phyloP scores from a whole-genome alignment of 2,888 invertebrate species.

The Eupithecia exiguata region DNA sequence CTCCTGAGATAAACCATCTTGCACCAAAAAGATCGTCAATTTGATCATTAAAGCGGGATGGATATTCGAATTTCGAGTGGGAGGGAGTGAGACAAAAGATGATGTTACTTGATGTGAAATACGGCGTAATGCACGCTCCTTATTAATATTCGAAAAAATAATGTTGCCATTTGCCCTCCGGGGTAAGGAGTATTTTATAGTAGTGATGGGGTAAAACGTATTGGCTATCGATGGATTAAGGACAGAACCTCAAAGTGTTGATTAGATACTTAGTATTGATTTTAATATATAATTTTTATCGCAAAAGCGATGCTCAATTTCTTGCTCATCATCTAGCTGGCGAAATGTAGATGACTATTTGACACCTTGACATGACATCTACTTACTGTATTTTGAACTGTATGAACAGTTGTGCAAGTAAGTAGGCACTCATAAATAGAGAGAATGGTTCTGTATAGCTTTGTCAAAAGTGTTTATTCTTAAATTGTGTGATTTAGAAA shows the following conservation, averaged over 20 bases:
- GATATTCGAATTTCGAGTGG: slow-evolving; percentile 43
- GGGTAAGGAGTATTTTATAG: slow-evolving; percentile 68
- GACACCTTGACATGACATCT: too few relatives aligned
- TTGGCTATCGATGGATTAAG: slow-evolving; percentile 9
- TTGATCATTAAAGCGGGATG: slow-evolving; percentile 61
- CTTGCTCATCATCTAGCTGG: background rate
- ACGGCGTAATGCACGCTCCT: slow-evolving; percentile 80
- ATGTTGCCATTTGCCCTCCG: slow-evolving; percentile 76
- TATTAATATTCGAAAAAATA: slow-evolving; percentile 83
- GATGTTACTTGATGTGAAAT: slow-evolving; percentile 78
- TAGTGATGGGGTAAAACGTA: slow-evolving; percentile 51
- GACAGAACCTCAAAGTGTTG: background rate
- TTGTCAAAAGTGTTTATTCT: background rate
- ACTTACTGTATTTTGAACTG: too few relatives aligned
- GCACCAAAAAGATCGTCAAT: slow-evolving; percentile 54
- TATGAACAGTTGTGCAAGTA: background rate
- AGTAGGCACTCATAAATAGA: background rate
- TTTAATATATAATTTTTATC: background rate
- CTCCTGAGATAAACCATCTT: slow-evolving; percentile 55
- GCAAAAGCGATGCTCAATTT: background rate
- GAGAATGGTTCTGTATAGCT: background rate
- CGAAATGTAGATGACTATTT: too few relatives aligned
- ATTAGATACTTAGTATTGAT: background rate
- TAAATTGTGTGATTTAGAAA: background rate
- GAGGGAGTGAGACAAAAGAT: slow-evolving; percentile 57